phyloP scores from a whole-genome alignment of 2,113 vertebrate species.

The Perccottus glenii region DNA sequence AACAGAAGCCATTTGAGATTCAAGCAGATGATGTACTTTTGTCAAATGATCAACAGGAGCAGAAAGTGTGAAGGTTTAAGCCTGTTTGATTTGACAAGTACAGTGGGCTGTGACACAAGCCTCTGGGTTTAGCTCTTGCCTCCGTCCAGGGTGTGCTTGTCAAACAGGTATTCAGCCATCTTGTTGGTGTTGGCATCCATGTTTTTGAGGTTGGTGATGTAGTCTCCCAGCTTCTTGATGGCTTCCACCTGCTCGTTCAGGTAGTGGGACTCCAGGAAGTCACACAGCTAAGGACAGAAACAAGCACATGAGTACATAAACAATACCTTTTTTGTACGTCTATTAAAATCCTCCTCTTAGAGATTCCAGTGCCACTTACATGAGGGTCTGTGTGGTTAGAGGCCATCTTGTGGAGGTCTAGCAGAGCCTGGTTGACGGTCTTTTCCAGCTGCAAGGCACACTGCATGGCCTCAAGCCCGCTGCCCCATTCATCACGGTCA shows the following conservation, averaged over 20 bases:
- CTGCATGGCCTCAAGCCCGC: conserved; percentile 82
- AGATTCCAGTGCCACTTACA: conserved; percentile 65
- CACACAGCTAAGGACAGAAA: conserved; percentile 69
- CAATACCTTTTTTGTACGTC: too few relatives aligned
- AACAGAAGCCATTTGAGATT: too few relatives aligned
- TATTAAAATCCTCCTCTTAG: too few relatives aligned
- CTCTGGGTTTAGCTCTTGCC: conserved; percentile 67
- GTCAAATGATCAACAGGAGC: neutral
- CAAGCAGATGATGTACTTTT: too few relatives aligned
- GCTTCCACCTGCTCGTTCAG: conserved; percentile 93
- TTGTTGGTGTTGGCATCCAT: conserved; percentile 80
- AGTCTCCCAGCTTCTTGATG: conserved; percentile 91
- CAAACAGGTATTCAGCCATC: conserved; percentile 96
- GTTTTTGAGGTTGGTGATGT: conserved; percentile 79
- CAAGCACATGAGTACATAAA: neutral
- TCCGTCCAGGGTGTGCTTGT: conserved; percentile 90
- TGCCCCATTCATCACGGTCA: conserved; percentile 81
- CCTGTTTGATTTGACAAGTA: neutral
- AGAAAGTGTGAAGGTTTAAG: neutral
- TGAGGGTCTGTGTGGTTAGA: conserved; percentile 78
- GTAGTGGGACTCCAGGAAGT: conserved; percentile 95
- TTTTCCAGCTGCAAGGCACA: conserved; percentile 85
- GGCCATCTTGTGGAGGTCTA: conserved; percentile 83
- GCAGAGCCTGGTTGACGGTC: conserved; percentile 83
- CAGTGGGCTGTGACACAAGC: neutral